These are phyloP conservation scores for Sylvia atricapilla DNA, from an alignment of 2,113 vertebrate genomes.

Conservation along the genomic window DNA sequence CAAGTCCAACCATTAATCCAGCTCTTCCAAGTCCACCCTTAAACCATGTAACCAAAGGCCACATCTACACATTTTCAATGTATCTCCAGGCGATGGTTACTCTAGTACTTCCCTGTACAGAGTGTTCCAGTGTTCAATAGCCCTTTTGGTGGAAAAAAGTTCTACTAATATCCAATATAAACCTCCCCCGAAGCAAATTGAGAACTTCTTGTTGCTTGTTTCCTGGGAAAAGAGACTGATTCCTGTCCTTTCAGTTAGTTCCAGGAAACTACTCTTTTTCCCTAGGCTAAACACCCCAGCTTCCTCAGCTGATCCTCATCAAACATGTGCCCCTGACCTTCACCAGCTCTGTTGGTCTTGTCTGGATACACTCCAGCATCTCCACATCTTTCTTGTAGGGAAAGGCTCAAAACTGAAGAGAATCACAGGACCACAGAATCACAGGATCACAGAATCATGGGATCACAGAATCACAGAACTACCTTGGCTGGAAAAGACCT, in stretches of 20 bases:
- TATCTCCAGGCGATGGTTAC: background rate
- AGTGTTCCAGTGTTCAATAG: background rate
- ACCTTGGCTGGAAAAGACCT: background rate
- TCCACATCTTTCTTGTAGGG: background rate
- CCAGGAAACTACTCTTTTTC: background rate
- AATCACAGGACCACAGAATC: background rate
- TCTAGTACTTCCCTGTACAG: background rate
- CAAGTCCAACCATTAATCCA: background rate
- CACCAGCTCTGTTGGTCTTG: background rate
- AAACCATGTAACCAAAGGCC: background rate
- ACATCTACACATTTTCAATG: rapidly evolving
- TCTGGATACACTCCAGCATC: background rate
- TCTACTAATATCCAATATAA: background rate
- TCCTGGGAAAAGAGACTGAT: background rate
- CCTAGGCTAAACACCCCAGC: background rate
- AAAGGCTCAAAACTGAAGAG: background rate
- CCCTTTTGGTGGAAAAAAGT: background rate
- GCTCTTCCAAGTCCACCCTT: background rate
- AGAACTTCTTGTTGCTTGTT: background rate
- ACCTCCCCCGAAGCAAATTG: background rate
- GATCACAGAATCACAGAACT: background rate
- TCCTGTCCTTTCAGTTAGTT: background rate
- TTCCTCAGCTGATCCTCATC: background rate
- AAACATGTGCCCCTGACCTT: background rate
- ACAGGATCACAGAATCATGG: background rate